Percentiles rank a stretch among this genome's conserved stretches.
These are phyloP conservation scores for Drosophila kohkoa DNA, from an alignment of 1,140 invertebrate species.

Conservation along the genomic window DNA sequence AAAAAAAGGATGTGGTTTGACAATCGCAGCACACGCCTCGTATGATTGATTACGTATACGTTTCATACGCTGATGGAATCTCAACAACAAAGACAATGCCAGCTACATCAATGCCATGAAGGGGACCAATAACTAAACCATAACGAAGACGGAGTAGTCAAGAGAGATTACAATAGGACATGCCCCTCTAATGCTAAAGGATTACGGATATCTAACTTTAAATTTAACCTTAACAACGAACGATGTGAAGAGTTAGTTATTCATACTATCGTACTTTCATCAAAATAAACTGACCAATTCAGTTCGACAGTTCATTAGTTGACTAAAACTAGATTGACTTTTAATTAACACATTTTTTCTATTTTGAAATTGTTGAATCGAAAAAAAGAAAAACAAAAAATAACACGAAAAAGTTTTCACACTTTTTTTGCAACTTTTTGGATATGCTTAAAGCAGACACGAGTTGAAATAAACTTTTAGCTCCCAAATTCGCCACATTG, in stretches of 20 bases:
- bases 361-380: no score
- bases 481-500: background rate
- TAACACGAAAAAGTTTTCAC: background rate
- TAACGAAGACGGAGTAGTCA: background rate
- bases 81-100: slow-evolving; percentile 8
- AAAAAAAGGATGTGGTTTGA: slow-evolving; percentile 5
- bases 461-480: background rate
- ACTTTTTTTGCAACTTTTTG: background rate
- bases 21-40: slow-evolving; percentile 16
- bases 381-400: background rate
- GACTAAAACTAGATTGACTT: no score
- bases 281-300: no score
- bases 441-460: no score
- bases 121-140: background rate
- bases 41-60: slow-evolving; percentile 45
- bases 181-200: background rate
- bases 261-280: no score
- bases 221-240: background rate
- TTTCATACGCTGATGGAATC: slow-evolving; percentile 28
- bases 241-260: background rate
- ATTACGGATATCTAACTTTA: background rate
- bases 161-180: background rate
- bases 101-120: background rate
- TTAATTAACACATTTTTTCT: no score
- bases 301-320: no score